Evolutionary conservation across 2,113 vertebrate species (phyloP).

Genomic region (Heptranchias perlo): DNA sequence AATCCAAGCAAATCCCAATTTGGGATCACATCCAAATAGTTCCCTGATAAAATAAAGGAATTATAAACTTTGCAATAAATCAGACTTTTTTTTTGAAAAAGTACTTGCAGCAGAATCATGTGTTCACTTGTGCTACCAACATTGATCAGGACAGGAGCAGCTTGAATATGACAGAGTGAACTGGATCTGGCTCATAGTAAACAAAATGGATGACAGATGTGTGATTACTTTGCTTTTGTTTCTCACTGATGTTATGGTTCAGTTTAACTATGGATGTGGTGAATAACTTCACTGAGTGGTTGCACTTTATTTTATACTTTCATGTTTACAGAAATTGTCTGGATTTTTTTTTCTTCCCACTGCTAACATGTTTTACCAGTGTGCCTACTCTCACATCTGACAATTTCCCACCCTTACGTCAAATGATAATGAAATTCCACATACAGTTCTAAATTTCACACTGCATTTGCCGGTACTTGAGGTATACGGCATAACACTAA

Average conservation of each 20-base stretch:
- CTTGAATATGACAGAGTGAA: not conserved
- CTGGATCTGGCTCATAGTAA: not conserved
- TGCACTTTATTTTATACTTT: not conserved
- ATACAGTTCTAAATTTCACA: not conserved
- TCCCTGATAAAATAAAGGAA: not conserved
- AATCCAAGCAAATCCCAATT: not conserved
- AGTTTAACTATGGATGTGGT: not conserved
- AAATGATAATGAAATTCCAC: not conserved
- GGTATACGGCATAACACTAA: not conserved
- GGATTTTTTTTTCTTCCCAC: not conserved
- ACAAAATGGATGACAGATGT: not conserved
- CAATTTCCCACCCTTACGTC: not conserved
- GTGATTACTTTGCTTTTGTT: not conserved
- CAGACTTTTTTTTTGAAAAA: not conserved
- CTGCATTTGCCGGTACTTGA: not conserved
- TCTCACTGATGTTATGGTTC: not conserved
- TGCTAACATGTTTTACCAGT: not conserved
- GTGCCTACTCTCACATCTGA: not conserved
- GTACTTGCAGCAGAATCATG: not conserved
- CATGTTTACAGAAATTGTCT: not conserved
- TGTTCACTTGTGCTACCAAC: not conserved
- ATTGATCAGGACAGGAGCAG: not conserved
- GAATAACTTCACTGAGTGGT: not conserved
- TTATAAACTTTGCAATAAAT: not conserved
- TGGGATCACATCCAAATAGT: not conserved